A percentile compares a stretch with the other conserved stretches of the same genome.
Conservation (phyloP, 2,797 vertebrate genomes). For the Scolopax rusticola region DNA sequence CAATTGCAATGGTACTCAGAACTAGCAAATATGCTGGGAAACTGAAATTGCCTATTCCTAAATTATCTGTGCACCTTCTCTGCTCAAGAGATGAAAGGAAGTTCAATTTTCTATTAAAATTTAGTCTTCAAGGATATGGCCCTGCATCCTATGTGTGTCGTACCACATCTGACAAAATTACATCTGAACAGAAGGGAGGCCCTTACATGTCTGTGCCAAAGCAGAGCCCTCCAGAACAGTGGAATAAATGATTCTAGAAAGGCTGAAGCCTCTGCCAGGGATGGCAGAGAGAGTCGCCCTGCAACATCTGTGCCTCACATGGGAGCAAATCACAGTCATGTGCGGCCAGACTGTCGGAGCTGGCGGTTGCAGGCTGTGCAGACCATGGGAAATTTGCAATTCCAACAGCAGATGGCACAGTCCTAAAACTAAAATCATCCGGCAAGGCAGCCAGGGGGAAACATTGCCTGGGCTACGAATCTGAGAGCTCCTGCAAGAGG, state of each 20-base stretch:
- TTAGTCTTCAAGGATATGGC: background rate
- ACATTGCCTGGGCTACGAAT: fast-evolving
- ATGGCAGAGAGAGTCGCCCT: background rate
- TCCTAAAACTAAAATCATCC: conserved; percentile 54
- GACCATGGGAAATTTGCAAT: conserved; percentile 3
- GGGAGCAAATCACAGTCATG: background rate
- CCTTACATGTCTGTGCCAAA: background rate
- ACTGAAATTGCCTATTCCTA: background rate
- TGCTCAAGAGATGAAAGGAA: background rate
- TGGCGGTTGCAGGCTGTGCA: background rate
- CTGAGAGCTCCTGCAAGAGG: background rate
- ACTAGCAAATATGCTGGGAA: background rate
- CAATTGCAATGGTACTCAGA: background rate
- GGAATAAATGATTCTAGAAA: background rate
- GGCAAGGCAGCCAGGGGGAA: background rate
- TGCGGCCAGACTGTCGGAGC: fast-evolving
- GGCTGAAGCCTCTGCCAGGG: background rate
- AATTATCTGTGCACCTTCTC: background rate
- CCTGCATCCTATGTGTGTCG: background rate
- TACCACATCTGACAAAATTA: background rate
- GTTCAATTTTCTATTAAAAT: background rate
- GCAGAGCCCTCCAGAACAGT: background rate
- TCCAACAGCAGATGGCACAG: conserved; percentile 68
- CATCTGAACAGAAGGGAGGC: background rate
- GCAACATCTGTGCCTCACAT: background rate